Evolutionary conservation across 2,113 vertebrate genomes (phyloP), one percentile per base, ranked within the genome.

Genomic region (Phoenicopterus ruber): DNA sequence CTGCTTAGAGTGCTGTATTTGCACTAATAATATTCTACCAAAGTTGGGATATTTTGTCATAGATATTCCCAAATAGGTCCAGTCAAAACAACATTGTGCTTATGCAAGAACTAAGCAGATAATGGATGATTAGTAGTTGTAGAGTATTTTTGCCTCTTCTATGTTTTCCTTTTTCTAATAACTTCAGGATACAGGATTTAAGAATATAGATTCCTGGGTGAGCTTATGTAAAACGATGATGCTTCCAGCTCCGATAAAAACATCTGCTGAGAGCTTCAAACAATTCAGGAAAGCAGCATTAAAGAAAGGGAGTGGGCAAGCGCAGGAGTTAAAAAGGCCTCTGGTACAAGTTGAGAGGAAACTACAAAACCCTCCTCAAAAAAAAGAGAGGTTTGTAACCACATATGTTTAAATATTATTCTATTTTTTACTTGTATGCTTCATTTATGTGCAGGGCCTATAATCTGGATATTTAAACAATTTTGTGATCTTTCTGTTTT

Each of bases 261-360:
- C 99, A 5, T 99, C 99, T 17, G 98, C 97, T 73, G 98, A 99
- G 80, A 98, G 98, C 91, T 99, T 99, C 96, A 98, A 98, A 92
- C 98, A 98, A 38, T 99, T 99, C 93, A 98, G 97, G 76, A 98
- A 99, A 72, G 99, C 95, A 57, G 99, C 98, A 7, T 97, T 99
- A 67, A 98, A 99, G 87, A 99, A 98, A 83, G 98, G 98, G 32
- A 98, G 95, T 15, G 98, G 97, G 73, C 98, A 98, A 91, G 97
- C 29, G 9, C 97, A 94, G 54, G 96, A 98, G 79, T 69, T 98
- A 50, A 98, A 88, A 90, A 98, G 93, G 74, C 96, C 95, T 49
- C 66, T 96, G 93, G 97, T 77, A 40, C 96, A 98, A 49, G 94
- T 95, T 1, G 71, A 93, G 47, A 95, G 66, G 70, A 95, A 98